Base-by-base conservation (phyloP, 2,113 vertebrate species). In the Symphodus melops region DNA sequence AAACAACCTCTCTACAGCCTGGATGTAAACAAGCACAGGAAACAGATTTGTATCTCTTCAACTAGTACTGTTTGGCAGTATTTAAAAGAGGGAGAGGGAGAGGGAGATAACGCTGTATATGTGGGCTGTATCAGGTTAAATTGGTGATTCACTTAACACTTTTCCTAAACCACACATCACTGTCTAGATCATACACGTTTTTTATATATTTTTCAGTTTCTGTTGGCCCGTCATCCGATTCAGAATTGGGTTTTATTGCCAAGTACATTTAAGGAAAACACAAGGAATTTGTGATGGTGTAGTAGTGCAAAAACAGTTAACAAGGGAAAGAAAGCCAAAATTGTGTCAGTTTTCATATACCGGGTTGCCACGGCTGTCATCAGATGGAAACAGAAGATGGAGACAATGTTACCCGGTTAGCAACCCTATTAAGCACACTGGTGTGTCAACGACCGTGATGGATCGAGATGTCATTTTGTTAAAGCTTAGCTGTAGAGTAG, bases 391-490 rank as follows among this genome's bases (percentile, higher is more conserved):
- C 41, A 72, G 72, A 55, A 54, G 68, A 68, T 23, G 42, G 33
- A 57, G 62, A 25, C 56, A 53, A 67, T 56, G 67, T 85, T 79
- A 74, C 66, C 73, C 76, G 68, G 68, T 71, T 75, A 87, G 68
- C 65, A 49, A 62, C 69, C 64, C 39, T 21, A 55, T 56, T 73
- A 68, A 89, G 73, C 70, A 66, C 68, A 72, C 75, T 21, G 53
- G 65, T 52, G 76, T 68, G 75, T 74, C 73, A 56, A 79, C 62
- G 41, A 76, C 56, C 23, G 55, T 60, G 75, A 84, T 61, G 59
- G 74, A 89, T 81, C 33, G 62, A 88, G 81, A 84, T 73, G 77
- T 64, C 58, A 69, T 67, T 9, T 46, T 63, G 75, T 68, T 75
- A 74, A 80, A 82, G 67, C 75, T 1, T 63, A 20, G 71, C 60